Evolutionary conservation across 2,113 vertebrate genomes (phyloP).

Genomic region (Neoarius graeffei): DNA sequence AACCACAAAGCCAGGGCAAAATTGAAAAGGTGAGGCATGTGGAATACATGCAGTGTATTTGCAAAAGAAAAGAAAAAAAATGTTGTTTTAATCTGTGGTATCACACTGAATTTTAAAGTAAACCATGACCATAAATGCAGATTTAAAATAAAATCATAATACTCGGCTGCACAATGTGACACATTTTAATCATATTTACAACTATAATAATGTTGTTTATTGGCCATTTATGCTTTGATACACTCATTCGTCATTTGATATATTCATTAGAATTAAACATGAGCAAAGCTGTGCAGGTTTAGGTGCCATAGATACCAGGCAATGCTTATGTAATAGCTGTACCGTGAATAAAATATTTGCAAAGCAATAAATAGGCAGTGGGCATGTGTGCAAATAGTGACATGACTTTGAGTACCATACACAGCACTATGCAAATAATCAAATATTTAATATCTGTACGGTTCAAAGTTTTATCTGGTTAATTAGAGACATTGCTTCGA

Average conservation of each 20-base stretch:
- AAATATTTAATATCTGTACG: neutral
- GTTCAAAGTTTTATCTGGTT: neutral
- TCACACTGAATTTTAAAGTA: neutral
- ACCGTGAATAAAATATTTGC: neutral
- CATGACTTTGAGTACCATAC: neutral
- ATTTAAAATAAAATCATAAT: neutral
- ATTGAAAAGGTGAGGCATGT: neutral
- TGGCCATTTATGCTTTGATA: neutral
- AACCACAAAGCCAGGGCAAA: neutral
- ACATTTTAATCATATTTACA: neutral
- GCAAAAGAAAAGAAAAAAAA: neutral
- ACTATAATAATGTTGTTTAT: neutral
- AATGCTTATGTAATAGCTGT: neutral
- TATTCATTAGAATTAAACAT: neutral
- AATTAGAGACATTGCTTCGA: neutral
- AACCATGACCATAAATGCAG: neutral
- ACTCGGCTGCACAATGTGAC: neutral
- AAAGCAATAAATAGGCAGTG: neutral
- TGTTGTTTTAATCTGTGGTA: neutral
- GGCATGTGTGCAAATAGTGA: neutral
- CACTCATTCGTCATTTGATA: neutral
- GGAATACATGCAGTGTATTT: neutral
- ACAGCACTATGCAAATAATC: neutral
- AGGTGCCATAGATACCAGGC: neutral
- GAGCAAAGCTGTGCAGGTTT: neutral